Evolutionary conservation across 2,113 vertebrate species (phyloP), one percentile per base, ranked within the genome.

Genomic region (Cebus imitator): DNA sequence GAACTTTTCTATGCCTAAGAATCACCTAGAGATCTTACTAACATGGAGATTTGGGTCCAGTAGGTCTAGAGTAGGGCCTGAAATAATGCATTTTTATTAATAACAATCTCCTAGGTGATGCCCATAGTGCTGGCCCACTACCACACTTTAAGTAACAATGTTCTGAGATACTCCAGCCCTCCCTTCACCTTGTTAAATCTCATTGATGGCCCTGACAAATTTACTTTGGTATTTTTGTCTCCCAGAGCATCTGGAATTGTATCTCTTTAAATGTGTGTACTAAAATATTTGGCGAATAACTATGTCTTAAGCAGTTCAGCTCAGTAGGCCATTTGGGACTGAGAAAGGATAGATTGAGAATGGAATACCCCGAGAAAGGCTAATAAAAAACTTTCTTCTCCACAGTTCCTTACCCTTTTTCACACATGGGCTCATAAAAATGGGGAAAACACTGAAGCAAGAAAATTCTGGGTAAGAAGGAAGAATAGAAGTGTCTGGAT

Each of bases 21-120:
- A 79, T 45, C 84, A 95, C 61, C 88, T 81, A 23, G 40, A 81
- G 78, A 91, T 32, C 48, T 89, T 85, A 91, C 43, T 70, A 75
- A 91, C 45, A 78, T 13, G 7, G 32, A 89, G 57, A 86, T 79
- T 93, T 94, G 64, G 35, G 76, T 27, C 35, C 43, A 84, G 57
- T 52, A 72, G 30, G 17, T 87, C 23, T 92, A 11, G 23, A 84
- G 37, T 72, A 18, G 52, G 45, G 35, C 58, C 58, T 88, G 40
- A 68, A 50, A 84, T 48, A 57, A 68, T 87, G 35, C 23, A 81
- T 82, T 85, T 84, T 37, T 35, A 35, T 68, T 35, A 16, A 3
- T 68, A 84, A 81, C 8, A 75, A 79, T 86, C 10, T 72, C 35
- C 75, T 40, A 68, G 43, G 12, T 79, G 52, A 91, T 50, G 18